These are phyloP conservation scores for Papilio dardanus DNA, from an alignment of 1,140 invertebrate genomes.

Conservation along the genomic window DNA sequence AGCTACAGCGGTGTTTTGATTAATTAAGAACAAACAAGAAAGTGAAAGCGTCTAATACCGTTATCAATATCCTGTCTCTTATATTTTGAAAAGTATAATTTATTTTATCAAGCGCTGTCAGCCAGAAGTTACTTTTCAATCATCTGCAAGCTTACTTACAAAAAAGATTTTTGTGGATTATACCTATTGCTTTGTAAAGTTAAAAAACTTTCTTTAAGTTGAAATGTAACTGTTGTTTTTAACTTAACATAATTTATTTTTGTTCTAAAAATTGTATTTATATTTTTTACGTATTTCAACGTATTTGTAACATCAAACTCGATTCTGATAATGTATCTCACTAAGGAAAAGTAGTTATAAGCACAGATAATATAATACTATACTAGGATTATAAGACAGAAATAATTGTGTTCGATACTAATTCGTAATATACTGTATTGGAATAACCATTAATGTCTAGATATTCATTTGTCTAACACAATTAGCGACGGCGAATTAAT, in stretches of 20 bases:
- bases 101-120: neutral
- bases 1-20: neutral
- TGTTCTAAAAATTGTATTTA: too few species aligned
- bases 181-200: neutral
- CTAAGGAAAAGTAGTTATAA: too few species aligned
- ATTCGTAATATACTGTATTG: neutral
- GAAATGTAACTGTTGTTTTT: neutral
- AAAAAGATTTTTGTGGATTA: neutral
- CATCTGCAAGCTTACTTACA: neutral
- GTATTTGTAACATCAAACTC: too few species aligned
- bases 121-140: neutral
- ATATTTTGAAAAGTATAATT: slow-evolving; percentile 15
- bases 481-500: neutral
- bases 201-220: neutral
- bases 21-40: slow-evolving; percentile 1
- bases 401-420: neutral
- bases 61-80: slow-evolving; percentile 8
- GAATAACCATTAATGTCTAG: slow-evolving; percentile 1
- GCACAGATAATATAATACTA: too few species aligned
- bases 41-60: neutral
- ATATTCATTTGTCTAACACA: slow-evolving; percentile 5
- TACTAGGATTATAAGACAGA: too few species aligned
- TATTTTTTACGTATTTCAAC: too few species aligned
- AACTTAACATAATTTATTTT: neutral
- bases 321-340: too few species aligned